Evolutionary conservation across 2,113 vertebrate species (phyloP).

Genomic region (Psephotus haematonotus): DNA sequence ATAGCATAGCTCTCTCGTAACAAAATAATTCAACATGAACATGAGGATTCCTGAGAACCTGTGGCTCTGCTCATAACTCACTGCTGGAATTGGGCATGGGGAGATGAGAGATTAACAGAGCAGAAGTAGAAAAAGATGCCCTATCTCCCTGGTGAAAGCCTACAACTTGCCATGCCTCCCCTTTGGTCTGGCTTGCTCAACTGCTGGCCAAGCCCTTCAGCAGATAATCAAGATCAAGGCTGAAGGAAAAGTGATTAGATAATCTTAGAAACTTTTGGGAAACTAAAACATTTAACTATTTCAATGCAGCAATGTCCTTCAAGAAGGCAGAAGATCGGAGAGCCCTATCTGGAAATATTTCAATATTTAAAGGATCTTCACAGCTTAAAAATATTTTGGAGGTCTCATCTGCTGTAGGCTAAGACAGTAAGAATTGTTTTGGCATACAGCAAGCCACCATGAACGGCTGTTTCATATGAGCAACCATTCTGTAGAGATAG

Average conservation of each 20-base stretch:
- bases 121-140: neutral
- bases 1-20: neutral
- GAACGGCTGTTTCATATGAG: accelerated
- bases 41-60: neutral
- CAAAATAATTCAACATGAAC: neutral
- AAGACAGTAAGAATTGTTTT: neutral
- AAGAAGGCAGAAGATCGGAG: neutral
- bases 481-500: neutral
- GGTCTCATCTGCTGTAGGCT: neutral
- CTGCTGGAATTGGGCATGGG: neutral
- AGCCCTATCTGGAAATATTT: neutral
- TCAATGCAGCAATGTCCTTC: neutral
- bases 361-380: neutral
- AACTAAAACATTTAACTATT: neutral
- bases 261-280: neutral
- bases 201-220: neutral
- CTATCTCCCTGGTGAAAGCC: neutral
- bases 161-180: neutral
- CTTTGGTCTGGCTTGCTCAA: neutral
- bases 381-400: neutral
- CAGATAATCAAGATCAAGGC: neutral
- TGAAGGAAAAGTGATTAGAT: neutral
- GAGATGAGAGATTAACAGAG: neutral
- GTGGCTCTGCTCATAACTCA: neutral
- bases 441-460: neutral